These are phyloP conservation scores for Sycophila texana DNA, from an alignment of 2,888 invertebrate genomes.

Conservation along the genomic window DNA sequence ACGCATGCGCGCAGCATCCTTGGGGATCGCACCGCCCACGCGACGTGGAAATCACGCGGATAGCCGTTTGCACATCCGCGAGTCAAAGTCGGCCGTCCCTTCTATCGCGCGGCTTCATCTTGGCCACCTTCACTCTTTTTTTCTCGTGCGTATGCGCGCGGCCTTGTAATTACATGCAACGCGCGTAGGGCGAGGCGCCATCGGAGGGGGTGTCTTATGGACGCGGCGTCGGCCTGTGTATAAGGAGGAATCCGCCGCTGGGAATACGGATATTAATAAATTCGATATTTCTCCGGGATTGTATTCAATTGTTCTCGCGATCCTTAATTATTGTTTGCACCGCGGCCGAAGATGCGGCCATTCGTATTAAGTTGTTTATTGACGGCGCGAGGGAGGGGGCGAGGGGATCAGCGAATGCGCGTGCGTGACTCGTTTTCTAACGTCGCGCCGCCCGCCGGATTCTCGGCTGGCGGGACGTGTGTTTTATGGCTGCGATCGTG, in stretches of 20 bases:
- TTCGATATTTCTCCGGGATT: constrained; percentile 43
- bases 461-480: too few relatives aligned
- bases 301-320: neutral
- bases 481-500: too few relatives aligned
- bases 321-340: constrained; percentile 11
- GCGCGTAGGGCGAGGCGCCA: constrained; percentile 19
- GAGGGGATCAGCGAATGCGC: too few relatives aligned
- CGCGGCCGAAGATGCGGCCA: neutral
- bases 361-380: too few relatives aligned
- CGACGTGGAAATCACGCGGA: constrained; percentile 49
- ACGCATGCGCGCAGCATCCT: constrained; percentile 15
- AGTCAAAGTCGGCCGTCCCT: constrained; percentile 34
- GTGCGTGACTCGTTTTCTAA: too few relatives aligned
- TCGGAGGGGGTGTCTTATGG: constrained; percentile 14
- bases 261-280: constrained; percentile 49
- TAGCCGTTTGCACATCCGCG: constrained; percentile 11
- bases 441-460: too few relatives aligned
- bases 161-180: constrained; percentile 51
- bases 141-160: constrained; percentile 1
- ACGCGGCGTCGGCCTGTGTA: constrained; percentile 10
- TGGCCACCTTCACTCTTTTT: constrained; percentile 8
- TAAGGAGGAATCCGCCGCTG: constrained; percentile 32
- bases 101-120: constrained; percentile 45
- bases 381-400: too few relatives aligned
- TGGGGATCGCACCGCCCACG: constrained; percentile 50